These are phyloP conservation scores for Ambastaia sidthimunki DNA, from an alignment of 2,797 vertebrate species.

Conservation along the genomic window DNA sequence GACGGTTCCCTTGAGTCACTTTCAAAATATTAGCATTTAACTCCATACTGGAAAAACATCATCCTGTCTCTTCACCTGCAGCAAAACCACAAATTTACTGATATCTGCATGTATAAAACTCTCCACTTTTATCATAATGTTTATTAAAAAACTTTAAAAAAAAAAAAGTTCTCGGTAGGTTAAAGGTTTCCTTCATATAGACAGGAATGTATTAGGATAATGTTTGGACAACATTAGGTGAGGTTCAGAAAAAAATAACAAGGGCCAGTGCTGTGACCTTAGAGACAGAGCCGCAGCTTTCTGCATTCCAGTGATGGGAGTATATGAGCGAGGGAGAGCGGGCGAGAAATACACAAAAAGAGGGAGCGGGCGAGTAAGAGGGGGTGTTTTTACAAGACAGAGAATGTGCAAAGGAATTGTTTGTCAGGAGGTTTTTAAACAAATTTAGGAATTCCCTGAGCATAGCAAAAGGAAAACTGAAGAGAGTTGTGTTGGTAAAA, in stretches of 20 bases:
- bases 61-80: slow-evolving; percentile 19
- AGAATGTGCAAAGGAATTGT: slow-evolving; percentile 65
- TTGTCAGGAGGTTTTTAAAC: slow-evolving; percentile 73
- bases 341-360: slow-evolving; percentile 30
- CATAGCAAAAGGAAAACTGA: slow-evolving; percentile 67
- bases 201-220: slow-evolving; percentile 12
- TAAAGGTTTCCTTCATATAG: background rate
- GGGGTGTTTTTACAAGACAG: slow-evolving; percentile 67
- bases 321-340: slow-evolving; percentile 15
- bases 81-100: slow-evolving; percentile 27
- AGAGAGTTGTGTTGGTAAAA: slow-evolving; percentile 63
- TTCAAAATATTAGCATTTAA: slow-evolving; percentile 40
- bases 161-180: background rate
- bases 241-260: slow-evolving; percentile 41
- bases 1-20: slow-evolving; percentile 37
- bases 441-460: slow-evolving; percentile 76
- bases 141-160: background rate
- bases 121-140: background rate
- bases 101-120: background rate
- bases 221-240: slow-evolving; percentile 32
- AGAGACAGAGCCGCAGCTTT: slow-evolving; percentile 53
- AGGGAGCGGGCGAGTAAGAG: slow-evolving; percentile 1
- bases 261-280: slow-evolving; percentile 10
- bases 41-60: slow-evolving; percentile 26
- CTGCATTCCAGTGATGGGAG: slow-evolving; percentile 67